Evolutionary conservation across 1,140 invertebrate species (phyloP).

Genomic region (Platorchestia sp.): DNA sequence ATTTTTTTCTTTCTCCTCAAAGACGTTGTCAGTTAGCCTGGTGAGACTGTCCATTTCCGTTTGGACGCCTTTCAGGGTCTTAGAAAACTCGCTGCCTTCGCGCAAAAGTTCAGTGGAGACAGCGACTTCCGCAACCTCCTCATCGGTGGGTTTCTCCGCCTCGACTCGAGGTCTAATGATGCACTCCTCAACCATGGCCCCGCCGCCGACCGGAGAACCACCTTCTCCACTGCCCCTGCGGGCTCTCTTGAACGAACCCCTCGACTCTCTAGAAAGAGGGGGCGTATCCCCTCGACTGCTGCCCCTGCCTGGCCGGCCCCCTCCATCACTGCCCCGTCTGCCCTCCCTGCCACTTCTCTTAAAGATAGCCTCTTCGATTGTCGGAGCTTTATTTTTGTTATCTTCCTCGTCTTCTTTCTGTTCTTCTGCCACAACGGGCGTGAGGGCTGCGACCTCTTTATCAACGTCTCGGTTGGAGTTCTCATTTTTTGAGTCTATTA

Average conservation of each 20-base stretch:
- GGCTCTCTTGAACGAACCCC: constrained; percentile 42
- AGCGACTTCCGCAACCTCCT: constrained; percentile 29
- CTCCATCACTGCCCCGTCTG: constrained; percentile 20
- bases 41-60: constrained; percentile 45
- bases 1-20: constrained; percentile 31
- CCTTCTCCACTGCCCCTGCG: constrained; percentile 40
- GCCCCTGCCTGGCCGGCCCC: background rate
- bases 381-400: constrained; percentile 16
- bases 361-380: constrained; percentile 49
- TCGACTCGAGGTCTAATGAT: constrained; percentile 49
- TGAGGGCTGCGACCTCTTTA: background rate
- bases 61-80: constrained; percentile 31
- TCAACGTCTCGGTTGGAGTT: background rate
- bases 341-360: constrained; percentile 45
- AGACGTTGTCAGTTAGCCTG: constrained; percentile 22
- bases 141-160: constrained; percentile 41
- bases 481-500: background rate
- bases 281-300: constrained; percentile 36
- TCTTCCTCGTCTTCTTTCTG: background rate
- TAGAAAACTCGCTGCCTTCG: constrained; percentile 27
- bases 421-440: background rate
- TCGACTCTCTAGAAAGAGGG: constrained; percentile 51
- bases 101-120: constrained; percentile 46
- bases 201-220: constrained; percentile 41
- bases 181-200: constrained; percentile 45